Percentiles rank a stretch among this genome's conserved stretches.
Conservation (phyloP, 2,797 vertebrate species). For the Anguilla anguilla region DNA sequence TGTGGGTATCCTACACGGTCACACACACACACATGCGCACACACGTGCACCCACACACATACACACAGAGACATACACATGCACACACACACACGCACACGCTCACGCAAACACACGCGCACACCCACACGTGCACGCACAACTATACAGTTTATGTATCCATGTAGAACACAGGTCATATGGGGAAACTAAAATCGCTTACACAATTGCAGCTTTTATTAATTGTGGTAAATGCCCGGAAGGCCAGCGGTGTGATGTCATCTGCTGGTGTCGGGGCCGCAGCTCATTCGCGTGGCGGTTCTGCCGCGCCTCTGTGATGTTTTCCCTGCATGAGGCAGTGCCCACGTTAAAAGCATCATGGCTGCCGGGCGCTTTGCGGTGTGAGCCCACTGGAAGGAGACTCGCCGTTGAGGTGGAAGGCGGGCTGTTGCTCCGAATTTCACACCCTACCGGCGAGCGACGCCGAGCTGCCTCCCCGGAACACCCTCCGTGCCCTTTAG, state of each 20-base stretch:
- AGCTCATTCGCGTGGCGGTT: background rate
- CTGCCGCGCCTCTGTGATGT: slow-evolving; percentile 10
- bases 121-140: too few relatives aligned
- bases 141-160: too few relatives aligned
- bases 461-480: background rate
- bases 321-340: background rate
- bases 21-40: too few relatives aligned
- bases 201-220: background rate
- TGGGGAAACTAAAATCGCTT: too few relatives aligned
- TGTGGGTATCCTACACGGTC: too few relatives aligned
- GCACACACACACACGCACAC: too few relatives aligned
- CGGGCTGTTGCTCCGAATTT: background rate
- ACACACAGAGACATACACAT: too few relatives aligned
- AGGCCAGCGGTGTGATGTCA: background rate
- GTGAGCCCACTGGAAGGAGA: background rate
- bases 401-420: background rate
- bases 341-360: background rate
- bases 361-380: background rate
- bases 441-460: background rate
- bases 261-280: background rate
- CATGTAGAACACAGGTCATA: too few relatives aligned
- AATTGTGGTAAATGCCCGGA: background rate
- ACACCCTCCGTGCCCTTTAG: background rate
- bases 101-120: too few relatives aligned
- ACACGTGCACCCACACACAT: too few relatives aligned